Evolutionary conservation across 1,140 invertebrate species (phyloP).

Genomic region (Meloidogyne hapla): DNA sequence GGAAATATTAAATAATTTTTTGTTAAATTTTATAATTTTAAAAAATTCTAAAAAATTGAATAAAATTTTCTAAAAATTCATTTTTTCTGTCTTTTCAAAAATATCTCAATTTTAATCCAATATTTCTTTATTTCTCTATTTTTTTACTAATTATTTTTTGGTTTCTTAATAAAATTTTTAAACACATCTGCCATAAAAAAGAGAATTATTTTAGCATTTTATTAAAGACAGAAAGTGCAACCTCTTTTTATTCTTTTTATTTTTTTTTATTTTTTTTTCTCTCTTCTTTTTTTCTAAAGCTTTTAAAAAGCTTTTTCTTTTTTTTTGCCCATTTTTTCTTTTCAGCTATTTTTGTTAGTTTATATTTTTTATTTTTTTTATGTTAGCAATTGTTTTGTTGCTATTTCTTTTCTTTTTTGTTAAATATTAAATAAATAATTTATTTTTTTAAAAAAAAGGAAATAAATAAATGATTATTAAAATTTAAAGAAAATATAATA

Average conservation of each 20-base stretch:
- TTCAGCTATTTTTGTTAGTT: slow-evolving; percentile 8
- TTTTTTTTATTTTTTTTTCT: background rate
- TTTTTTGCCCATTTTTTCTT: background rate
- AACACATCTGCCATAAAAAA: background rate
- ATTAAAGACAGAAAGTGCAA: background rate
- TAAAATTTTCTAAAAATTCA: too few species aligned
- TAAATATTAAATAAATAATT: too few species aligned
- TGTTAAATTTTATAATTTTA: too few species aligned
- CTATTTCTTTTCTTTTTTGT: background rate
- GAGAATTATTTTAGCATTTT: background rate
- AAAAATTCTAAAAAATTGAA: background rate
- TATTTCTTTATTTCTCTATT: background rate
- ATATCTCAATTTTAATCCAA: too few species aligned
- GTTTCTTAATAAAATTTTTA: too few species aligned
- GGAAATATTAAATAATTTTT: too few species aligned
- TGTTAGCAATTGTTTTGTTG: background rate
- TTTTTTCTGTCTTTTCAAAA: too few species aligned
- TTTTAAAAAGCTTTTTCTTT: background rate
- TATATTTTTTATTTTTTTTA: too few species aligned
- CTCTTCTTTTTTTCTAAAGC: background rate
- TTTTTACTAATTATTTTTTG: background rate
- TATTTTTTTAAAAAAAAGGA: background rate
- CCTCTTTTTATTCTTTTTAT: background rate
- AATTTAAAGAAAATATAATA: too few species aligned
- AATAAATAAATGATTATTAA: too few species aligned